phyloP scores from a whole-genome alignment of 2,888 invertebrate species.

The Alentia gelatinosa region DNA sequence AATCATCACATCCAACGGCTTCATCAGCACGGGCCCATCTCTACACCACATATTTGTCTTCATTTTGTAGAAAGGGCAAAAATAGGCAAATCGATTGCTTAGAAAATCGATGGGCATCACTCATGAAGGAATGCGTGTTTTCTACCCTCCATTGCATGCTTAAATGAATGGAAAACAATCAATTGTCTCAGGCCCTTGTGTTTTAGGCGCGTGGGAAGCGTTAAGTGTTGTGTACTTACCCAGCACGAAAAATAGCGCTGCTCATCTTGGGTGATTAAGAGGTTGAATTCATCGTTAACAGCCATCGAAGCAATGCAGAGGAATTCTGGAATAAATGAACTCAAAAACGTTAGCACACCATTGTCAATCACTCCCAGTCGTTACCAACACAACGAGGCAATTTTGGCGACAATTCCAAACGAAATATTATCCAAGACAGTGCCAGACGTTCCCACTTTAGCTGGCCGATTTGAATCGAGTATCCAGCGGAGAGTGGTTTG shows the following conservation, averaged over 20 bases:
- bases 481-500: neutral
- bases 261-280: constrained; percentile 52
- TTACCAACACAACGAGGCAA: neutral
- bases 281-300: constrained; percentile 45
- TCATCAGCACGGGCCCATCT: neutral
- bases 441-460: neutral
- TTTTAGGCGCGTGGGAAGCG: neutral
- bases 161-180: constrained; percentile 19
- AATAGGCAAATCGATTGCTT: constrained; percentile 18
- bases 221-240: constrained; percentile 43
- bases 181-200: constrained; percentile 4
- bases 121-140: constrained; percentile 11
- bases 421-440: neutral
- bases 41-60: constrained; percentile 37
- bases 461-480: neutral
- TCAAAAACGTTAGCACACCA: neutral
- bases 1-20: neutral
- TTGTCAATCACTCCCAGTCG: neutral
- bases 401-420: neutral
- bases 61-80: neutral
- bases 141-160: constrained; percentile 23
- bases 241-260: constrained; percentile 41
- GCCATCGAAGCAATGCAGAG: constrained; percentile 48
- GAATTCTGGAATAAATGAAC: constrained; percentile 48
- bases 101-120: constrained; percentile 36